These are phyloP conservation scores for Heliopora coerulea DNA, from an alignment of 92 coral and sea anemone species.

Conservation along the genomic window DNA sequence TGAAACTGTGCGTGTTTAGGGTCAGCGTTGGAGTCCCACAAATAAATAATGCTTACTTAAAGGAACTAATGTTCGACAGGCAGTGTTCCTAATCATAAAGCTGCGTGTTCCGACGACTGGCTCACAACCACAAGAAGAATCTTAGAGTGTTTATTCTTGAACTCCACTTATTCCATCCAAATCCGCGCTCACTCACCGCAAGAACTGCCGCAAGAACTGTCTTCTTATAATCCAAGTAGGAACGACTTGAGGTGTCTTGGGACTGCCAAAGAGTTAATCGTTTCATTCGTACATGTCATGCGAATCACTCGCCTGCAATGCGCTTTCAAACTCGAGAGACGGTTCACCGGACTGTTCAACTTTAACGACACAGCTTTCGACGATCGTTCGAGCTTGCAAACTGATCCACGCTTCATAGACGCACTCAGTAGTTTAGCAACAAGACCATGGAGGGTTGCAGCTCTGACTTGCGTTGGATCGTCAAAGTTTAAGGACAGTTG, in stretches of 20 bases:
- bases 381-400: slow-evolving; percentile 18
- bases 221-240: neutral
- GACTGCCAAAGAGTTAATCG: slow-evolving; percentile 8
- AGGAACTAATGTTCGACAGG: too few relatives aligned
- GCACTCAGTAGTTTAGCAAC: slow-evolving; percentile 20
- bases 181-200: too few relatives aligned
- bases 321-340: slow-evolving; percentile 34
- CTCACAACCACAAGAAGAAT: too few relatives aligned
- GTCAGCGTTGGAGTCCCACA: too few relatives aligned
- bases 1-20: too few relatives aligned
- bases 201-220: too few relatives aligned
- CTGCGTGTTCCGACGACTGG: too few relatives aligned
- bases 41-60: too few relatives aligned
- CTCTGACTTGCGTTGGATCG: slow-evolving; percentile 29
- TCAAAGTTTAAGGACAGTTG: slow-evolving; percentile 34
- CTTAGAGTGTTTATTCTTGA: too few relatives aligned
- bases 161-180: too few relatives aligned
- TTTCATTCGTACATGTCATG: slow-evolving; percentile 13
- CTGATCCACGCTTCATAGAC: slow-evolving; percentile 4
- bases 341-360: slow-evolving; percentile 23
- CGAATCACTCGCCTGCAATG: slow-evolving; percentile 38
- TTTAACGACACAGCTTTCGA: slow-evolving; percentile 19
- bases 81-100: too few relatives aligned
- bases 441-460: slow-evolving; percentile 35
- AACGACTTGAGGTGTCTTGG: slow-evolving; percentile 24